Conservation (phyloP, 2,888 invertebrate species). For the Eupithecia vulgata region DNA sequence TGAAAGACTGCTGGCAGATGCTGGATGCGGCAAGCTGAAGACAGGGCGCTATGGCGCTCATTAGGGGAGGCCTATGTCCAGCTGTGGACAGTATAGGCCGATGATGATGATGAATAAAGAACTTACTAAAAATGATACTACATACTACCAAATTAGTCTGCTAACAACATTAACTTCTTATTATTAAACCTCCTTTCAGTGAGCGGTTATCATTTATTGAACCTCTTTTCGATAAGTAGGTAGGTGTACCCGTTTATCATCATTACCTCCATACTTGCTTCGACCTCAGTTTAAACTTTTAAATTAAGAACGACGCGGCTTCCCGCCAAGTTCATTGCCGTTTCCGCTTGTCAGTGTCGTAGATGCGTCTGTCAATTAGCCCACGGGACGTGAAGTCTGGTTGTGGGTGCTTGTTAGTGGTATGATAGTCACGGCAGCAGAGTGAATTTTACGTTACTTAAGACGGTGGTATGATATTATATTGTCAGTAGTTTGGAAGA, state of each 20-base stretch:
- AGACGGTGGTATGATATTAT: too few species aligned
- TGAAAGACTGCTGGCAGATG: too few species aligned
- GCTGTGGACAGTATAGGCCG: too few species aligned
- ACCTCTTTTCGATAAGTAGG: neutral
- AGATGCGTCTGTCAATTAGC: slow-evolving; percentile 41
- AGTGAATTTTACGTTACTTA: too few species aligned
- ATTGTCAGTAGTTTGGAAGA: too few species aligned
- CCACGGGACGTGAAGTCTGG: slow-evolving; percentile 3
- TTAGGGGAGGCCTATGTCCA: too few species aligned
- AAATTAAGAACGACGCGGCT: slow-evolving; percentile 61
- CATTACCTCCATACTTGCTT: slow-evolving; percentile 11
- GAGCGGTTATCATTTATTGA: neutral
- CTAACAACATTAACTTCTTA: neutral
- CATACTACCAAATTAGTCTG: neutral
- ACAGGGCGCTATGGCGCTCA: too few species aligned
- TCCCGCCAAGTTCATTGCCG: slow-evolving; percentile 75
- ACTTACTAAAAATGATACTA: neutral
- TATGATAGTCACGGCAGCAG: neutral
- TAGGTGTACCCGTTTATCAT: neutral
- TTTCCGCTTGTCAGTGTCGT: slow-evolving; percentile 66
- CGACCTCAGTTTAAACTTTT: slow-evolving; percentile 42
- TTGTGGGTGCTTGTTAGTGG: neutral
- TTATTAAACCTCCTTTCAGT: neutral
- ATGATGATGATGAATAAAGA: too few species aligned
- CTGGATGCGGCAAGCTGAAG: too few species aligned